phyloP scores from a whole-genome alignment of 2,113 vertebrate genomes.

The Muscicapa adusta region DNA sequence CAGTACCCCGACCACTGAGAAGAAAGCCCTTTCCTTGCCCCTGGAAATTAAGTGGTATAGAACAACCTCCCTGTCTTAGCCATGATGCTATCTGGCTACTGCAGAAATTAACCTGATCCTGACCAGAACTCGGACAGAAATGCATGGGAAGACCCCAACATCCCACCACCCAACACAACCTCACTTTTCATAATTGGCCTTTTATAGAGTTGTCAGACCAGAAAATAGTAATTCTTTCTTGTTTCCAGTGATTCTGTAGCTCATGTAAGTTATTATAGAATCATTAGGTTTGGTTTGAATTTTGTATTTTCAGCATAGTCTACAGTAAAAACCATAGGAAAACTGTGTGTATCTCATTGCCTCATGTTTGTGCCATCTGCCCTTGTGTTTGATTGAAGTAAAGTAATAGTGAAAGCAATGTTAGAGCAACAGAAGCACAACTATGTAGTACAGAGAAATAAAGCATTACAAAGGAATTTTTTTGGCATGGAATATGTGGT shows the following conservation, averaged over 20 bases:
- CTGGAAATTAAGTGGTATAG: background rate
- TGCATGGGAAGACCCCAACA: background rate
- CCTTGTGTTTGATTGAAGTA: background rate
- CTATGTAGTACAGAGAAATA: background rate
- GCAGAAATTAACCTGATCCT: background rate
- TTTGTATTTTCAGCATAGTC: background rate
- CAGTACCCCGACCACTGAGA: rapidly evolving
- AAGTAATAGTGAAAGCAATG: background rate
- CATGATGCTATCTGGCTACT: background rate
- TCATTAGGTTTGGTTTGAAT: background rate
- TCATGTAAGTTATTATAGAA: background rate
- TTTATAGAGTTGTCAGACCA: background rate
- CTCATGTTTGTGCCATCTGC: background rate
- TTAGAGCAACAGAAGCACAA: background rate
- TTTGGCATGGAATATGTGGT: background rate
- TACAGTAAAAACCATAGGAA: background rate
- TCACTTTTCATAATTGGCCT: background rate
- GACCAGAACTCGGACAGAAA: background rate
- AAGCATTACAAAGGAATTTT: background rate
- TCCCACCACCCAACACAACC: background rate
- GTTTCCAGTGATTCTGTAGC: background rate
- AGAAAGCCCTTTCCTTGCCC: background rate
- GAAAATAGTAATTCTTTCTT: background rate
- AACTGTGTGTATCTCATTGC: background rate
- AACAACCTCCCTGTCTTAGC: background rate